Evolutionary conservation across 2,113 vertebrate genomes (phyloP).

Genomic region (Suncus etruscus): DNA sequence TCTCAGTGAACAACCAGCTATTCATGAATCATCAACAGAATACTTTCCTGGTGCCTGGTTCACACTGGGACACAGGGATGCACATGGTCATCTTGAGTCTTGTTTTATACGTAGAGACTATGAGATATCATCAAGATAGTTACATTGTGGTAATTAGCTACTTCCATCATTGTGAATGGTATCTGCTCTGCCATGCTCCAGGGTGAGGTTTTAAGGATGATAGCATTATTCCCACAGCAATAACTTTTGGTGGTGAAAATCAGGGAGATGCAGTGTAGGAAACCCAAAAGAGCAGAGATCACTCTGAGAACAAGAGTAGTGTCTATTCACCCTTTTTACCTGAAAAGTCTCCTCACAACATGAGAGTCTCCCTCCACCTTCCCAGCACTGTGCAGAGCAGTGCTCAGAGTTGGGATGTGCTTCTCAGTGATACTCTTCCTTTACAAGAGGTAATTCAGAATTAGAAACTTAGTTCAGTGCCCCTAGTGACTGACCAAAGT

Average conservation of each 20-base stretch:
- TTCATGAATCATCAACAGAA: conserved; percentile 13
- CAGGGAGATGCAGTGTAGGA: not conserved
- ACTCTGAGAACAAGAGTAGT: not conserved
- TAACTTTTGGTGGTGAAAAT: no score
- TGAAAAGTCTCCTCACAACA: not conserved
- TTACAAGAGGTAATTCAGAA: conserved; percentile 7
- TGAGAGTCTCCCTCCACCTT: no score
- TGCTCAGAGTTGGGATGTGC: not conserved
- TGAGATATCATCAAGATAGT: not conserved
- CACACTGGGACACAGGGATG: not conserved
- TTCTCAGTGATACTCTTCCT: not conserved
- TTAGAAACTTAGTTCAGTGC: conserved; percentile 16
- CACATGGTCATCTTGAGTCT: not conserved
- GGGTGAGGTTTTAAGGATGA: not conserved
- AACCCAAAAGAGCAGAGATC: not conserved
- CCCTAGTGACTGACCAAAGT: conserved; percentile 23
- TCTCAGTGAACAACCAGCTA: not conserved
- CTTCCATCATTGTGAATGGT: not conserved
- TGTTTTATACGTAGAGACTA: not conserved
- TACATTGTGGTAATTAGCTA: not conserved
- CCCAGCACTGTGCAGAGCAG: not conserved
- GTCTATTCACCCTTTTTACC: not conserved
- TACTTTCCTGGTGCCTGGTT: not conserved
- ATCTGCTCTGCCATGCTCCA: not conserved
- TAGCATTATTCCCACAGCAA: not conserved